Base-by-base conservation (phyloP, 2,797 vertebrate species). In the Chloroceryle amazona region DNA sequence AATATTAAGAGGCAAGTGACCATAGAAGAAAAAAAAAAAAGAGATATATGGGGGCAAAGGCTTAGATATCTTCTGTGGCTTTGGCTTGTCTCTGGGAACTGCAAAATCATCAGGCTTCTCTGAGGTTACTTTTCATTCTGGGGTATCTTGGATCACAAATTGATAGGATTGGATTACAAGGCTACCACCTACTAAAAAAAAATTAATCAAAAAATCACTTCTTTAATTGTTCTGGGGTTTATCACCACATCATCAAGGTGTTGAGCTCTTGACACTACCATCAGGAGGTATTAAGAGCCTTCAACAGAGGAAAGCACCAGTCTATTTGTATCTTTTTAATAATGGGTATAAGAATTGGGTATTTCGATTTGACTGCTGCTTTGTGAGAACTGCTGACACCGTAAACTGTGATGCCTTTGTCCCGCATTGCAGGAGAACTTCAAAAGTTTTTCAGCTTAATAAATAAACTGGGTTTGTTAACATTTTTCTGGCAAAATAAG, bases 371-470 rank as follows among this genome's bases (percentile, higher is more conserved):
- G 86, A 25, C 67, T 96, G 26, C 3, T 46, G 63, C 55, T 96
- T 93, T 95, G 81, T 92, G 94, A 95, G 80, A 21, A 10, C 62
- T 92, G 88, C 94, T 94, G 93, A 22, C 79, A 93, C 93, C 55
- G 90, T 93, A 58, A 92, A 86, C 37, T 41, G 62, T 72, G 44
- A 55, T 93, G 72, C 57, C 71, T 95, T 89, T 96, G 80, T 93
- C 78, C 89, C 41, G 26, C n/a, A 4, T 78, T 81, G 46, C 73
- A 86, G 91, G 72, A 61, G 41, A 96, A 51, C 39, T 86, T 94
- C 75, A 88, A 74, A 95, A 93, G 86, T 61, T 91, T 97, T 94
- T 83, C 92, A 92, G 47, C 42, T 68, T 58, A 88, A 91, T 97
- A 94, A 95, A 89, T 93, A 89, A 57, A 92, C 89, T 91, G 12